Evolutionary conservation across 2,113 vertebrate genomes (phyloP).

Genomic region (Dicaeum eximium): DNA sequence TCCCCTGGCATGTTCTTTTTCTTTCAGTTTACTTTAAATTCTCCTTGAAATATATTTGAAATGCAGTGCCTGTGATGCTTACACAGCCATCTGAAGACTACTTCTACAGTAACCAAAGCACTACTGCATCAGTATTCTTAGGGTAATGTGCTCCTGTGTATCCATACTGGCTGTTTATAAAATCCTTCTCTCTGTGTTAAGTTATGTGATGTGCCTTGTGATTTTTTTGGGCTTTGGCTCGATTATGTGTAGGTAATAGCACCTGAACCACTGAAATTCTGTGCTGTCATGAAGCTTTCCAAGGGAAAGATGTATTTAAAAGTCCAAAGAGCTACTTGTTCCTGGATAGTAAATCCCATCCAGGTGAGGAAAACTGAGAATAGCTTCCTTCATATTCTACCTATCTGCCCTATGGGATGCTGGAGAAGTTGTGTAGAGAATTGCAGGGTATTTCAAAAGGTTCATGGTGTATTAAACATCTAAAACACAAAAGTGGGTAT

Average conservation of each 20-base stretch:
- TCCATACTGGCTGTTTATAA: not conserved
- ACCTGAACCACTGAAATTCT: not conserved
- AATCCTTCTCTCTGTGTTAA: not conserved
- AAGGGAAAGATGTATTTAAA: not conserved
- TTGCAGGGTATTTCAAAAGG: not conserved
- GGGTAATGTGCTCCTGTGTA: not conserved
- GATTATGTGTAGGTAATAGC: not conserved
- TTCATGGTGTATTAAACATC: not conserved
- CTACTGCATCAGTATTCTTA: not conserved
- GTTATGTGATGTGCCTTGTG: not conserved
- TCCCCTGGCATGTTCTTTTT: not conserved
- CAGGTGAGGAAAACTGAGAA: not conserved
- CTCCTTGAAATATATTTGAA: not conserved
- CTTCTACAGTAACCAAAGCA: not conserved
- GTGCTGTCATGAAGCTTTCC: not conserved
- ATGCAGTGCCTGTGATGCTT: not conserved
- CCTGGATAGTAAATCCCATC: not conserved
- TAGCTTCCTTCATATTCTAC: not conserved
- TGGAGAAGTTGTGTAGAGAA: not conserved
- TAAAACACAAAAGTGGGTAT: not conserved
- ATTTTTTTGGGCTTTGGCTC: not conserved
- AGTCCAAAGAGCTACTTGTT: not conserved
- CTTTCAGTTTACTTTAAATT: not conserved
- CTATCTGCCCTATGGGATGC: not conserved
- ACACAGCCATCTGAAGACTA: not conserved